Evolutionary conservation across 2,888 invertebrate genomes (phyloP).

Genomic region (Griposia aprilina): DNA sequence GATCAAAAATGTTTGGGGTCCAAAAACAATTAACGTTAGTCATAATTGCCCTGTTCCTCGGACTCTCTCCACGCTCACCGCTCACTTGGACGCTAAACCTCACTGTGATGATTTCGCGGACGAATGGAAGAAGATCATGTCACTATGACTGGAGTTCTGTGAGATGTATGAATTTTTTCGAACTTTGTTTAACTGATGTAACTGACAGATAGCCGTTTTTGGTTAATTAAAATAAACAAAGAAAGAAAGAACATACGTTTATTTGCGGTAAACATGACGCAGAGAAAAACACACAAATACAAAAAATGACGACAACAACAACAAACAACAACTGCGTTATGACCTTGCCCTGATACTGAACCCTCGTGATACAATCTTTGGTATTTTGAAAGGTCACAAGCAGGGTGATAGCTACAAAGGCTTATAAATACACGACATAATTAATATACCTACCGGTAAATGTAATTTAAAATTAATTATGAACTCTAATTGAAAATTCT

Average conservation of each 20-base stretch:
- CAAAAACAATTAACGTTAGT: not conserved
- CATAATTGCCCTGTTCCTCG: not conserved
- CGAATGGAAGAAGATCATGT: not conserved
- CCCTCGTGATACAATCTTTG: not conserved
- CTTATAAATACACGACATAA: not conserved
- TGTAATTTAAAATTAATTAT: slow-evolving; percentile 7
- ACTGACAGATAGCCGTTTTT: not conserved
- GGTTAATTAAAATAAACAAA: not conserved
- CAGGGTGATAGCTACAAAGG: no score
- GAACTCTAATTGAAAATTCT: slow-evolving; percentile 12
- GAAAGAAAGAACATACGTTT: no score
- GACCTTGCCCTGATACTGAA: slow-evolving; percentile 7
- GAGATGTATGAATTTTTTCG: no score
- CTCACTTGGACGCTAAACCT: not conserved
- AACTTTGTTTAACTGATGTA: not conserved
- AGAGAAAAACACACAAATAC: no score
- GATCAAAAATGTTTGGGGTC: not conserved
- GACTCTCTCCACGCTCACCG: not conserved
- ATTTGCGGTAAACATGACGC: no score
- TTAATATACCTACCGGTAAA: not conserved
- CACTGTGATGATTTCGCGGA: no score
- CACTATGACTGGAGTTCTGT: not conserved
- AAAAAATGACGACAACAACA: no score
- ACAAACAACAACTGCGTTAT: not conserved
- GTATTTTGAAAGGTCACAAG: not conserved